Base-by-base conservation (phyloP, 2,888 invertebrate genomes). In the Drosophila merina region DNA sequence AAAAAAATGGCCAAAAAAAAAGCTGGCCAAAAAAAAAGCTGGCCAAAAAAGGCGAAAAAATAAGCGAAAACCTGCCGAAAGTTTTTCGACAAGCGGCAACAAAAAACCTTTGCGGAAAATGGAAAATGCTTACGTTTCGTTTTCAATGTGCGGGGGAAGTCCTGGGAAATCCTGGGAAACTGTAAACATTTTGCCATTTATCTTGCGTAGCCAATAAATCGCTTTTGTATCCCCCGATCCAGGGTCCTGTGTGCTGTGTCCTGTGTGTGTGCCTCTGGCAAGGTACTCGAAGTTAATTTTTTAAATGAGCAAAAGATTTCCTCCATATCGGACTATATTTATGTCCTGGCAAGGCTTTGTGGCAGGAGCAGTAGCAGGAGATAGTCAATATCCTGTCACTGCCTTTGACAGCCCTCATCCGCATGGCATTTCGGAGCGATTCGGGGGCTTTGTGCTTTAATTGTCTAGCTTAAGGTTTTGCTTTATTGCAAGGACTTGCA, bases 171-270 rank as follows among this genome's bases (percentile, higher is more conserved):
- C 40, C 44, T 10, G 63, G 72, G 83, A 86, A 87, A 83, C 76
- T 83, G 82, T 87, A 87, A 87, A 83, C 82, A 87, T 79, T 87
- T 81, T 72, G 77, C 84, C 86, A 84, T 84, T 84, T 84, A 84
- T 84, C 84, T 88, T 88, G 66, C 72, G 78, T 80, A 58, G 78
- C 84, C 84, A 84, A 84, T 84, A 84, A 84, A 84, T 84, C 78
- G 81, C 86, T 74, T 86, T 76, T 72, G 70, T 70, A 64, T 70
- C 50, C 63, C 44, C n/a, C 26, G 26, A 20, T 33, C 33, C 58
- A 20, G 20, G 20, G 20, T 20, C 20, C 20, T 2, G 20, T 20
- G 20, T 20, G 1, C 20, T 20, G 20, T 14, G 14, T 14, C 14
- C 14, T n/a, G n/a, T 20, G 20, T 20, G 20, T 20, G 20, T 20